These are phyloP conservation scores for Tetragonula clypearis DNA, from an alignment of 1,140 invertebrate species.

Conservation along the genomic window DNA sequence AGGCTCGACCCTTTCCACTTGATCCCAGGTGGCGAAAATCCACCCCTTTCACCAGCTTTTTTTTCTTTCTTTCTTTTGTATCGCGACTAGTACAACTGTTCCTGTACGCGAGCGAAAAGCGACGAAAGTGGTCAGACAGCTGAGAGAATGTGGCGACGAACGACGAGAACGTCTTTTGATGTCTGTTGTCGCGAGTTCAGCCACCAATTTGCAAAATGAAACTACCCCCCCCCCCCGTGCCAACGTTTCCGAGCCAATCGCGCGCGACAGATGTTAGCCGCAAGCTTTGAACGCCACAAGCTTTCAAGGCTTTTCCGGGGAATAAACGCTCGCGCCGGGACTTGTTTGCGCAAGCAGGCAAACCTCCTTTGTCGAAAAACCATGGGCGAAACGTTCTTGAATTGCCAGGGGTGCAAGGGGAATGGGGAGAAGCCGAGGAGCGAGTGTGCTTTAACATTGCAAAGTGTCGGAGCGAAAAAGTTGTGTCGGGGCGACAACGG, in stretches of 20 bases:
- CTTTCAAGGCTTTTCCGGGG: conserved; percentile 15
- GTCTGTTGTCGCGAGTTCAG: conserved; percentile 10
- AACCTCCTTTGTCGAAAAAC: conserved; percentile 27
- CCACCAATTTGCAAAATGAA: conserved; percentile 58
- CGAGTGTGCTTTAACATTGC: too few species aligned
- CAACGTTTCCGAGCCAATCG: conserved; percentile 37
- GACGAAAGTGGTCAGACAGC: neutral
- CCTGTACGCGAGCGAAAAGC: neutral
- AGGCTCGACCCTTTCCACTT: too few species aligned
- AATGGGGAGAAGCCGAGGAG: too few species aligned
- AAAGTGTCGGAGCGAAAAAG: too few species aligned
- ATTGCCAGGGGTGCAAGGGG: neutral
- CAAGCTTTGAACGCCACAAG: conserved; percentile 26
- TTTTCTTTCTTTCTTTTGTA: conserved; percentile 9
- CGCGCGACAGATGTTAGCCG: conserved; percentile 34
- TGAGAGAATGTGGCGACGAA: neutral
- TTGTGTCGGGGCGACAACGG: too few species aligned
- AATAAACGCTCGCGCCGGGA: conserved; percentile 3
- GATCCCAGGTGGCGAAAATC: too few species aligned
- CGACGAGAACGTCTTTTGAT: conserved; percentile 36
- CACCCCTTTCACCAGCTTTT: neutral
- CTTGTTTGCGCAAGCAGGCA: conserved; percentile 38
- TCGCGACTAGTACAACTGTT: neutral
- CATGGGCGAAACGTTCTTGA: conserved; percentile 42
- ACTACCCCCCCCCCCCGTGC: conserved; percentile 3